A percentile compares a stretch with the other conserved stretches of the same genome.
Evolutionary conservation across 2,797 vertebrate genomes (phyloP).

Genomic region (Etheostoma perlongum): DNA sequence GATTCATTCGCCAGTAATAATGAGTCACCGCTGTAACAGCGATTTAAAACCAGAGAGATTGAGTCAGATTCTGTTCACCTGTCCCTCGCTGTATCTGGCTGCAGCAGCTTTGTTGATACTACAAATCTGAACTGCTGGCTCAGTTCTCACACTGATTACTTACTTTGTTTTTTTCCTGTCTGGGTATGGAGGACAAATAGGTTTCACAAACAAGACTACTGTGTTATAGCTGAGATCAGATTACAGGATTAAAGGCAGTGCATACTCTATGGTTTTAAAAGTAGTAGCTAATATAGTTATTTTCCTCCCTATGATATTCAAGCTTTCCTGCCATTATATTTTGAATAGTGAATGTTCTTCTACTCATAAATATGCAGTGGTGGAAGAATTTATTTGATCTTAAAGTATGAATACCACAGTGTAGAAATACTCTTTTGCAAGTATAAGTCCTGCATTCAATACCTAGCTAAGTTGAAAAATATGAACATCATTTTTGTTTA

Average conservation of each 20-base stretch:
- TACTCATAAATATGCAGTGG: too few species aligned
- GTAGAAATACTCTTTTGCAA: too few species aligned
- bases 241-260: too few species aligned
- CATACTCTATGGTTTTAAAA: neutral
- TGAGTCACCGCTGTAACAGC: conserved; percentile 62
- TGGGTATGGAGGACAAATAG: neutral
- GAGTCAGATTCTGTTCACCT: conserved; percentile 8
- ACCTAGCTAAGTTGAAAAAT: too few species aligned
- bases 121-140: neutral
- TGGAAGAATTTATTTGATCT: too few species aligned
- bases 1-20: conserved; percentile 44
- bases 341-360: too few species aligned
- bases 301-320: too few species aligned
- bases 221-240: too few species aligned
- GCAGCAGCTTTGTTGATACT: neutral
- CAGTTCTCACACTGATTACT: neutral
- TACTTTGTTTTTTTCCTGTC: neutral
- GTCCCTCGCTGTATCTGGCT: neutral
- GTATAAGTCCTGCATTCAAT: too few species aligned
- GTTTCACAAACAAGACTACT: neutral
- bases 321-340: too few species aligned
- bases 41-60: conserved; percentile 27
- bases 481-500: too few species aligned
- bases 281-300: neutral
- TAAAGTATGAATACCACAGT: too few species aligned